These are phyloP conservation scores for Tapirus indicus DNA, from an alignment of 2,797 vertebrate genomes.

Conservation along the genomic window DNA sequence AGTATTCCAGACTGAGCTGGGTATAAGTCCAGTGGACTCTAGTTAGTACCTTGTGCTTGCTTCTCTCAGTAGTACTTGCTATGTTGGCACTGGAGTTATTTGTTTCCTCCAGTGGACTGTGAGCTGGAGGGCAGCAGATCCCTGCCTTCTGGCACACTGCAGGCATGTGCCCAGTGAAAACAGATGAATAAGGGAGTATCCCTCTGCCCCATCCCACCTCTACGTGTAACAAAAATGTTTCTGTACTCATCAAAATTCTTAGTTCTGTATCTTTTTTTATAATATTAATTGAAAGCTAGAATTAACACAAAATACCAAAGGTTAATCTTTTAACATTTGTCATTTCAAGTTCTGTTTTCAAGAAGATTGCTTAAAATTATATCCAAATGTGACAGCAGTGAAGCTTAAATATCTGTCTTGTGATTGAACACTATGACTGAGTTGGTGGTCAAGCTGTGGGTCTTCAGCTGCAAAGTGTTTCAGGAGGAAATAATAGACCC, in stretches of 20 bases:
- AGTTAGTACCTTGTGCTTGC: background rate
- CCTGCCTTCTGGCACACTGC: background rate
- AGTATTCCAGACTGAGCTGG: background rate
- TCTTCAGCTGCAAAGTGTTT: background rate
- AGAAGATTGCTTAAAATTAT: background rate
- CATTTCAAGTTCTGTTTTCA: background rate
- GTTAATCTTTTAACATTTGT: background rate
- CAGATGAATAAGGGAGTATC: background rate
- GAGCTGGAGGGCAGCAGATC: background rate
- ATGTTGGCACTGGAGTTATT: background rate
- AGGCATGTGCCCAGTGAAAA: background rate
- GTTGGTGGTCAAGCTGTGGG: background rate
- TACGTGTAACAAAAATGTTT: background rate
- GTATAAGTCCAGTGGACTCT: background rate
- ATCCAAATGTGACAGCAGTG: background rate
- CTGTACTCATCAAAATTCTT: background rate
- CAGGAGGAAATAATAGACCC: background rate
- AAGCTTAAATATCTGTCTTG: background rate
- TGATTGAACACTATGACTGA: background rate
- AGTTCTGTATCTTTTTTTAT: background rate
- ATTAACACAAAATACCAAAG: background rate
- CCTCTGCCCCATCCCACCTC: background rate
- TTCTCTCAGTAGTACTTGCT: background rate
- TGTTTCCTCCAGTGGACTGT: background rate
- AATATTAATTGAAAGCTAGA: background rate